Evolutionary conservation across 2,113 vertebrate genomes (phyloP), one percentile per base, ranked within the genome.

Genomic region (Fregetta grallaria): DNA sequence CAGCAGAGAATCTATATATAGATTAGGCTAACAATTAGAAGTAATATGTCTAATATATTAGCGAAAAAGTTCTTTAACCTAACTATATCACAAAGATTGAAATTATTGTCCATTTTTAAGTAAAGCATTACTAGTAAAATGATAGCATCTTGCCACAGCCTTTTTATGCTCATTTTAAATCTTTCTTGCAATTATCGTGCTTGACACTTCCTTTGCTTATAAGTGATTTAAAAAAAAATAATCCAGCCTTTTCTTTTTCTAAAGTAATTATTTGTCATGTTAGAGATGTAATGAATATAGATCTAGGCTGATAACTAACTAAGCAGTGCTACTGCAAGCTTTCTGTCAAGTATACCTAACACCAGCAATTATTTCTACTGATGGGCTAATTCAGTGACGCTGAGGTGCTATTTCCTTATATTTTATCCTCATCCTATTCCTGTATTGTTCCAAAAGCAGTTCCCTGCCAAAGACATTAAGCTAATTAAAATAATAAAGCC

Each of bases 401-500:
- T 88, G 72, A 93, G 86, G 85, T 90, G 49, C 5, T 88, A 62
- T 86, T 95, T 92, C 34, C 59, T 84, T 92, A 42, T 75, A 81
- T 74, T 92, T 90, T 88, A 85, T 82, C 26, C 74, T 18, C 45
- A 52, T 49, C 40, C 13, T 65, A 81, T 61, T 89, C 21, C 67
- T 77, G 36, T 63, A 90, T 75, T 93, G 78, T 90, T 94, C 77
- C 77, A 97, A 92, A 96, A 86, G 44, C 42, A 56, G 44, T 36
- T 90, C n/a, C 29, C 58, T 92, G 85, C 63, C 90, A 96, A 93
- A 90, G 74, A 92, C 74, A 89, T 86, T 92, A 52, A 90, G 81
- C 82, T 94, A 96, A 95, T 96, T 96, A 96, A 95, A 97, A 95
- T 94, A 93, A 94, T 93, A 95, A 91, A 93, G n/a, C 66, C 45